Base-by-base conservation (phyloP, 2,888 invertebrate species). In the Volucella zonaria region DNA sequence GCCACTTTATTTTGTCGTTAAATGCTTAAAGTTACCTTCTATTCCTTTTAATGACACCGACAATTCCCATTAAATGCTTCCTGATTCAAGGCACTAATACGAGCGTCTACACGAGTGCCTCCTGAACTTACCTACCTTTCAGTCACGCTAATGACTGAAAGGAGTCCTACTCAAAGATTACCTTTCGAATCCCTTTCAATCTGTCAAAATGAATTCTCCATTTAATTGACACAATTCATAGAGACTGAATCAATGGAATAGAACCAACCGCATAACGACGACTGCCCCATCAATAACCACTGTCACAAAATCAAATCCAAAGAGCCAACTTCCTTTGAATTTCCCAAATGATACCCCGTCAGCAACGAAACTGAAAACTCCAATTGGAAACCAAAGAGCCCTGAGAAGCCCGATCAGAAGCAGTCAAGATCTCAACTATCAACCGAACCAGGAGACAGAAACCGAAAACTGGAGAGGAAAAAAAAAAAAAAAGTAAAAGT, bases 201-300 rank as follows among this genome's bases (percentile, higher is more conserved):
- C 70, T 2, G 42, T 10, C 9, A 23, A 2, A 45, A 45, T 14
- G 18, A 15, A 11, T 11, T 49, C n/a, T 49, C 38, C 15, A 23
- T 68, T 81, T 81, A 67, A 81, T 68, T 81, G 81, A 68, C 80
- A 68, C 49, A 68, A 66, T 79, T 67, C 74, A 31, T 31, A 67
- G 61, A 62, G 75, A 66, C 31, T 59, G 38, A 12, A 14, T 31
- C 31, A 31, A 31, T 6, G 10, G n/a, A 18, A 38, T 52, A 76
- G 64, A 76, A 70, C 58, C 14, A 62, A 43, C 42, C 18, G 56
- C 38, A 47, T 61, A 43, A 61, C 54, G 51, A 66, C 56, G 1
- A n/a, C n/a, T 52, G 79, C 52, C 68, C 31, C 49, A 62, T 80
- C 70, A 70, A 40, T 45, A 56, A 12, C 64, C 42, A 12, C 14